Evolutionary conservation across 2,113 vertebrate genomes (phyloP).

Genomic region (Apeltes quadracus): DNA sequence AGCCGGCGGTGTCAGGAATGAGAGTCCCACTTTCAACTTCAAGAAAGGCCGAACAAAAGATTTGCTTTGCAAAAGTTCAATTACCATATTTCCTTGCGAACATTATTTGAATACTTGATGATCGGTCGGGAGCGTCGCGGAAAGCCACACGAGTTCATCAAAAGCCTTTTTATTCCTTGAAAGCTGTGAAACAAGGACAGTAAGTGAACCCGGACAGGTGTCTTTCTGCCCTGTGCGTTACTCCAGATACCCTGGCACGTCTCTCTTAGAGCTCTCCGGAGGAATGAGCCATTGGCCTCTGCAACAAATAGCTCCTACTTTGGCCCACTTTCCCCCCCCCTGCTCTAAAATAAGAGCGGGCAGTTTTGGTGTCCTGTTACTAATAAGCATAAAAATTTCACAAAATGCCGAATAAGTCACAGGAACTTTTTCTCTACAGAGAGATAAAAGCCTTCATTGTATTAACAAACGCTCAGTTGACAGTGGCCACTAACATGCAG

Average conservation of each 20-base stretch:
- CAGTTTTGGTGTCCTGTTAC: slow-evolving; percentile 5
- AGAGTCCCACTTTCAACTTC: not conserved
- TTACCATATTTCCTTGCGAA: not conserved
- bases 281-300: slow-evolving; percentile 50
- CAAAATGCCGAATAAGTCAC: slow-evolving; percentile 12
- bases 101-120: not conserved
- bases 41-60: not conserved
- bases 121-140: not conserved
- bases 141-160: slow-evolving; percentile 6
- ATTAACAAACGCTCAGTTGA: slow-evolving; percentile 4
- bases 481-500: not conserved
- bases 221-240: slow-evolving; percentile 12
- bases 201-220: slow-evolving; percentile 31
- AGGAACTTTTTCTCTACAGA: not conserved
- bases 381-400: slow-evolving; percentile 15
- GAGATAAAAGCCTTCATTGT: not conserved
- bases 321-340: slow-evolving; percentile 70
- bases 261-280: slow-evolving; percentile 34
- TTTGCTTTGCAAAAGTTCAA: not conserved
- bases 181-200: slow-evolving; percentile 42
- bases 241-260: slow-evolving; percentile 14
- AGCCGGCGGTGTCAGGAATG: not conserved
- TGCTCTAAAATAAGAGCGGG: slow-evolving; percentile 68
- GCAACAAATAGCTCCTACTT: slow-evolving; percentile 37
- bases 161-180: slow-evolving; percentile 20